A percentile compares a stretch with the other conserved stretches of the same genome.
These are phyloP conservation scores for Sericinus montela DNA, from an alignment of 2,888 invertebrate genomes.

Conservation along the genomic window DNA sequence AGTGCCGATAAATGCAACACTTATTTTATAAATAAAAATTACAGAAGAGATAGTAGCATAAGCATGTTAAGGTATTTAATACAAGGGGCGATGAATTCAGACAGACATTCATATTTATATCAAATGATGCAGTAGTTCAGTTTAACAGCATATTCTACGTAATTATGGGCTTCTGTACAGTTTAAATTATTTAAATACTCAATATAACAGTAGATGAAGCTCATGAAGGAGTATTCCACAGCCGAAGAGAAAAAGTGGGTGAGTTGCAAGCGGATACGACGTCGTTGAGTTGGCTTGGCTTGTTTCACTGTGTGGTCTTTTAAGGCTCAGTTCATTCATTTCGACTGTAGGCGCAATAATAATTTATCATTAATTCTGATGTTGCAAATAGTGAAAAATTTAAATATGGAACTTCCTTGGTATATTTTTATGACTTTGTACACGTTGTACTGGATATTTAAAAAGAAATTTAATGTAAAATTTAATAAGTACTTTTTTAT, in stretches of 20 bases:
- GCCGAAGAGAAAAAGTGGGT: constrained; percentile 43
- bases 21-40: too few species aligned
- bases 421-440: too few species aligned
- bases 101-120: background rate
- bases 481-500: too few species aligned
- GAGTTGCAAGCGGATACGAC: constrained; percentile 26
- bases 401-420: too few species aligned
- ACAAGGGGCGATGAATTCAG: background rate
- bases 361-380: background rate
- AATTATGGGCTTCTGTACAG: constrained; percentile 1
- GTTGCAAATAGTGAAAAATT: too few species aligned
- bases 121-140: background rate
- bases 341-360: constrained; percentile 48
- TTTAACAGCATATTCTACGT: background rate
- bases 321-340: constrained; percentile 67
- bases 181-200: constrained; percentile 16
- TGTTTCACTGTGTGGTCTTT: constrained; percentile 58
- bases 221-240: constrained; percentile 44
- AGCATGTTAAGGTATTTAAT: too few species aligned
- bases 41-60: too few species aligned
- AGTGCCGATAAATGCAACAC: too few species aligned
- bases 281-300: constrained; percentile 52
- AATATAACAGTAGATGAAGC: constrained; percentile 27
- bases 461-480: too few species aligned
- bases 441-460: too few species aligned